Conservation (phyloP, 2,888 invertebrate genomes). For the Aphidius colemani region DNA sequence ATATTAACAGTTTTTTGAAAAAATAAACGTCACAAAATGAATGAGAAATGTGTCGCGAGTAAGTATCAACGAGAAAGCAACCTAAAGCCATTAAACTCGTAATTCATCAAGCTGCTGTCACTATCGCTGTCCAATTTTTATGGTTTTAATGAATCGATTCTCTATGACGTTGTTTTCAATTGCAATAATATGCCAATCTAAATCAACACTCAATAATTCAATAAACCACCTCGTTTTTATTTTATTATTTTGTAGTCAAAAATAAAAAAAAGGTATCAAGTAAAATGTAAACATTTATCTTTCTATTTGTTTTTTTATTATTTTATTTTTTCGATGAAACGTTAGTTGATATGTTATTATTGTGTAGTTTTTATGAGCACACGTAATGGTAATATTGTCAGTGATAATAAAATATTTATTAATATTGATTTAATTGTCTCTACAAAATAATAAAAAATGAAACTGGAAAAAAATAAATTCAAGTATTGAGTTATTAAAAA, state of each 20-base stretch:
- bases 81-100: constrained; percentile 21
- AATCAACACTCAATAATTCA: not conserved
- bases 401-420: too few relatives aligned
- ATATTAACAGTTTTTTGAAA: not conserved
- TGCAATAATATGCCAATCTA: constrained; percentile 8
- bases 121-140: constrained; percentile 20
- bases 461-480: too few relatives aligned
- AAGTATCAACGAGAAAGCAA: not conserved
- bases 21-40: constrained; percentile 15
- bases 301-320: too few relatives aligned
- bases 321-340: too few relatives aligned
- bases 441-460: too few relatives aligned
- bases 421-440: too few relatives aligned
- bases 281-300: too few relatives aligned
- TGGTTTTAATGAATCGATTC: constrained; percentile 10
- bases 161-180: constrained; percentile 25
- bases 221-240: not conserved
- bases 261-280: too few relatives aligned
- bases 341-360: too few relatives aligned
- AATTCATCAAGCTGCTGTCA: constrained; percentile 25
- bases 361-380: too few relatives aligned
- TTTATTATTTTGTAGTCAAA: not conserved
- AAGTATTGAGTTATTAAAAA: too few relatives aligned
- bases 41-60: constrained; percentile 21
- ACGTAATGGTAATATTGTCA: too few relatives aligned